Conservation (phyloP, 2,113 vertebrate species). For the Erythrolamprus reginae region DNA sequence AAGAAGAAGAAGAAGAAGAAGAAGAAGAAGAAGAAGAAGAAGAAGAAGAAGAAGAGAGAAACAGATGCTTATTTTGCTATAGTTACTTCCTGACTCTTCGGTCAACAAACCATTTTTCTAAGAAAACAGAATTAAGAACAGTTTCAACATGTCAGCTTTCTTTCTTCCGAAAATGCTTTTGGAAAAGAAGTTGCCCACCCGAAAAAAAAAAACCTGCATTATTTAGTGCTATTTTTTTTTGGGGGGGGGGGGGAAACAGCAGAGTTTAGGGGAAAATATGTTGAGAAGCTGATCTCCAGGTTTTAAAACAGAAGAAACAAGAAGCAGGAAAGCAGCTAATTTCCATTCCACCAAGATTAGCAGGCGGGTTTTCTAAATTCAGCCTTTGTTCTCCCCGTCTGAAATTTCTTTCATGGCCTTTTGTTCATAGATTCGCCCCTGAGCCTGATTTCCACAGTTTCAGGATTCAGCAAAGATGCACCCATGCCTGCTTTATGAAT, state of each 20-base stretch:
- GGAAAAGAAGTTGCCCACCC: too few species aligned
- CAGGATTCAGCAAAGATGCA: neutral
- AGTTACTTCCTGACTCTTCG: neutral
- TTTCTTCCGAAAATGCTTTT: neutral
- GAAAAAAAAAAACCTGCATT: neutral
- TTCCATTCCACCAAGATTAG: slow-evolving; percentile 36
- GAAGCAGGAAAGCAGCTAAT: slow-evolving; percentile 13
- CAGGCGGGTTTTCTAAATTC: slow-evolving; percentile 21
- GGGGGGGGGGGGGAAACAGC: too few species aligned
- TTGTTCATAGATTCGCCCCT: neutral
- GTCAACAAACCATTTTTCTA: neutral
- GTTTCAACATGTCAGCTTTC: neutral
- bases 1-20: rapidly evolving
- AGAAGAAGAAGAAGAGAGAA: rapidly evolving
- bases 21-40: rapidly evolving
- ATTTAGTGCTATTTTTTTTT: neutral
- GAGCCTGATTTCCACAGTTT: neutral
- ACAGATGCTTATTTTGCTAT: neutral
- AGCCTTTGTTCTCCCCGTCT: slow-evolving; percentile 32
- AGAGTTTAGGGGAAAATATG: neutral
- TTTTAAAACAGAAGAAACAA: neutral
- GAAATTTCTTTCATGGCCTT: neutral
- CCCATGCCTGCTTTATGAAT: neutral
- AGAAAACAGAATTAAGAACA: neutral
- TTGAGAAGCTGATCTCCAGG: neutral